Percentiles rank a stretch among this genome's conserved stretches.
Conservation (phyloP, 2,888 invertebrate species). For the Thera britannica region DNA sequence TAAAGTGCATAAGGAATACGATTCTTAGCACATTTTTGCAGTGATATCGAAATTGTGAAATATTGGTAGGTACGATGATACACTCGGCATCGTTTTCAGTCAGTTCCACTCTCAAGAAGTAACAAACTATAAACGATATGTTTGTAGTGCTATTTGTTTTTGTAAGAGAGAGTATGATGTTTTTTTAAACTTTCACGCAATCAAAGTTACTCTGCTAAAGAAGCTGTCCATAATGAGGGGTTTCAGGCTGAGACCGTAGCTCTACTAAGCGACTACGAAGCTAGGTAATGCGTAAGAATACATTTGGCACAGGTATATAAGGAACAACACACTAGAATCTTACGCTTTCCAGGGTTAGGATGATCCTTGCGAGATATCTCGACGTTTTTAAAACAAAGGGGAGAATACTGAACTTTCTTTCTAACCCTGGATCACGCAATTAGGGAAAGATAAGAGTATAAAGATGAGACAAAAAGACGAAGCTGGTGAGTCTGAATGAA, state of each 20-base stretch:
- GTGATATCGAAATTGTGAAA: too few species aligned
- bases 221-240: neutral
- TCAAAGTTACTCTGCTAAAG: neutral
- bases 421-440: neutral
- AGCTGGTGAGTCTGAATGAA: neutral
- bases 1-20: neutral
- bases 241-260: conserved; percentile 13
- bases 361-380: neutral
- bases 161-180: too few species aligned
- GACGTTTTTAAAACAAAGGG: neutral
- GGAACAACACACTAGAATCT: conserved; percentile 5
- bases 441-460: neutral
- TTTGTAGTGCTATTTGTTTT: too few species aligned
- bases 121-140: too few species aligned
- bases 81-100: too few species aligned
- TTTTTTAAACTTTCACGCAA: neutral
- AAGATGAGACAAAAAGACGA: neutral
- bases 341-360: conserved; percentile 1
- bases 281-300: conserved; percentile 1
- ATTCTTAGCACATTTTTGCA: neutral
- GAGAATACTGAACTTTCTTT: neutral
- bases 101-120: too few species aligned
- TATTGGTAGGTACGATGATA: too few species aligned
- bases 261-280: conserved; percentile 18
- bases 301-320: conserved; percentile 2